phyloP scores from a whole-genome alignment of 2,888 invertebrate genomes.

The Lasioglossum figueresi region DNA sequence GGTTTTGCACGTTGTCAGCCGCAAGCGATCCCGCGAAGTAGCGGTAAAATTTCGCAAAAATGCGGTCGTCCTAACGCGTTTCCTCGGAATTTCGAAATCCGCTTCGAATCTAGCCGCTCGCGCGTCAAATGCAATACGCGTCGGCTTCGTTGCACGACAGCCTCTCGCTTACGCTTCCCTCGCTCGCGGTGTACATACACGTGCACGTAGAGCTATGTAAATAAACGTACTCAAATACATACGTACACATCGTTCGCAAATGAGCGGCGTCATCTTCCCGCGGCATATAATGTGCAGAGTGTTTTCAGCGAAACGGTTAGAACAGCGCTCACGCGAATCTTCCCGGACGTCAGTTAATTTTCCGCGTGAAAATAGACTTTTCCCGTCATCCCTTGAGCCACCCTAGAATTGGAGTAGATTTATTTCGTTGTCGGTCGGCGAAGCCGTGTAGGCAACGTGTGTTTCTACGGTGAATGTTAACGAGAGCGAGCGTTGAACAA shows the following conservation, averaged over 20 bases:
- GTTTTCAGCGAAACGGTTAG: slow-evolving; percentile 15
- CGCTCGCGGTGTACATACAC: background rate
- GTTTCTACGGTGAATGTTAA: background rate
- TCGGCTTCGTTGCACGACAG: slow-evolving; percentile 22
- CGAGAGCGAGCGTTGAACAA: background rate
- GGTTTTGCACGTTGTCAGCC: background rate
- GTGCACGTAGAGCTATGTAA: background rate
- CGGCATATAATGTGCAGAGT: background rate
- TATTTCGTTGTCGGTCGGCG: background rate
- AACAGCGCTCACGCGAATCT: slow-evolving; percentile 21
- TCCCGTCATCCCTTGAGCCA: background rate
- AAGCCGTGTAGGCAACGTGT: background rate
- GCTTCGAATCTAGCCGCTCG: slow-evolving; percentile 22
- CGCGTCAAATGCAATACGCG: slow-evolving; percentile 31
- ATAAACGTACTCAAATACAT: background rate
- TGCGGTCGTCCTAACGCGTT: background rate
- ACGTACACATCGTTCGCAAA: background rate
- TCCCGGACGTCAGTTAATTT: slow-evolving; percentile 32
- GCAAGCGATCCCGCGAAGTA: background rate
- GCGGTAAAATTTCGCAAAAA: background rate
- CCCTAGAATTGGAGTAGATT: background rate
- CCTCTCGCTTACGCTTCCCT: slow-evolving; percentile 13
- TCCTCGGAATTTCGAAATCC: slow-evolving; percentile 10
- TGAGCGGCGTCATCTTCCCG: slow-evolving; percentile 26
- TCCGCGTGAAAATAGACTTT: slow-evolving; percentile 31